phyloP scores from a whole-genome alignment of 1,140 invertebrate species.

The Propsilocerus akamusi region DNA sequence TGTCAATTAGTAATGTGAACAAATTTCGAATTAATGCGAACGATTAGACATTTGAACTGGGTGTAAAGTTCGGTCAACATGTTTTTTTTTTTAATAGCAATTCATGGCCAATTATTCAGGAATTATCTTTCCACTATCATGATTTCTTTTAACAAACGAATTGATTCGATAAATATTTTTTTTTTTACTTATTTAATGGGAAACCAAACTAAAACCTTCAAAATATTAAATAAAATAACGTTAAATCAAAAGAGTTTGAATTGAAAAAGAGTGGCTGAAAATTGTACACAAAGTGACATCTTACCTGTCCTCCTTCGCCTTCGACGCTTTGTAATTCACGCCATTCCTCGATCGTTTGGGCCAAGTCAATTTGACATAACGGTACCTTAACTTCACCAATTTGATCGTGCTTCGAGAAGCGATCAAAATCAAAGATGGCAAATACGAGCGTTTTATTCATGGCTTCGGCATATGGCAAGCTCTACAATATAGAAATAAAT shows the following conservation, averaged over 20 bases:
- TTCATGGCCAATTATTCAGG: too few relatives aligned
- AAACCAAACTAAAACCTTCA: neutral
- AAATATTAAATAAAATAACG: slow-evolving; percentile 2
- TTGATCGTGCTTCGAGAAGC: slow-evolving; percentile 99
- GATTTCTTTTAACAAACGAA: too few relatives aligned
- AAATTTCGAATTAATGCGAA: too few relatives aligned
- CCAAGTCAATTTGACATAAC: slow-evolving; percentile 92
- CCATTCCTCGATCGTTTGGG: slow-evolving; percentile 98
- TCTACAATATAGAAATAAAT: slow-evolving; percentile 24
- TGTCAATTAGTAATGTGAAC: too few relatives aligned
- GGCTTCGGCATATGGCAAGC: slow-evolving; percentile 94
- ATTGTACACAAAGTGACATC: slow-evolving; percentile 11
- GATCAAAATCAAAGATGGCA: slow-evolving; percentile 98
- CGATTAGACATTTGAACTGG: too few relatives aligned
- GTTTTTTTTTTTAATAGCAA: too few relatives aligned
- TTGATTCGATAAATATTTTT: neutral
- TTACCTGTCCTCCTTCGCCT: slow-evolving; percentile 94
- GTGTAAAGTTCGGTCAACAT: too few relatives aligned
- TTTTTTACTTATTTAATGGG: neutral
- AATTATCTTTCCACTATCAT: too few relatives aligned
- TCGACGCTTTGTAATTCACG: slow-evolving; percentile 93
- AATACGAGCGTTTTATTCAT: slow-evolving; percentile 98
- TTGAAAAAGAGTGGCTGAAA: slow-evolving; percentile 7
- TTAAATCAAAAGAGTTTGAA: slow-evolving; percentile 4
- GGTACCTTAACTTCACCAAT: slow-evolving; percentile 98